Evolutionary conservation across 1,140 invertebrate genomes (phyloP).

Genomic region (Camponotus vicinus): DNA sequence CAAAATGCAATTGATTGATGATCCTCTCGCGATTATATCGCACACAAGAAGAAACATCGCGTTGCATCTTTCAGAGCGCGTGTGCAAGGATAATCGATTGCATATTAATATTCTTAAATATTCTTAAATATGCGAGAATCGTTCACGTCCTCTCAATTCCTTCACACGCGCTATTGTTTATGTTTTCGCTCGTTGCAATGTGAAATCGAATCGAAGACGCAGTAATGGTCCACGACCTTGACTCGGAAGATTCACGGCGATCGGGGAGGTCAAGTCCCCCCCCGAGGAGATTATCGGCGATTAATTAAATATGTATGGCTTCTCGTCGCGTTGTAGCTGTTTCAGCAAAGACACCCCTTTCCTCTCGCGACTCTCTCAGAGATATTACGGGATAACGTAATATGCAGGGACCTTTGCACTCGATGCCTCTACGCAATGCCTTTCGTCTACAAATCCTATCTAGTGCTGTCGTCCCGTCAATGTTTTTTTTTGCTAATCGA

Average conservation of each 20-base stretch:
- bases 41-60: not conserved
- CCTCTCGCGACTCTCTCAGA: not conserved
- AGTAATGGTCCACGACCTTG: conserved; percentile 57
- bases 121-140: not conserved
- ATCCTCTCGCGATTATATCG: not conserved
- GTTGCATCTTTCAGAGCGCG: not conserved
- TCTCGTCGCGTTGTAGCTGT: conserved; percentile 7
- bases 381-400: not conserved
- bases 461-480: not conserved
- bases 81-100: not conserved
- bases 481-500: not conserved
- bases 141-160: not conserved
- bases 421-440: not conserved
- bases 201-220: conserved; percentile 37
- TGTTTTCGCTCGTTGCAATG: not conserved
- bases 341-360: conserved; percentile 16
- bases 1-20: not conserved
- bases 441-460: not conserved
- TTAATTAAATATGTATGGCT: conserved; percentile 57
- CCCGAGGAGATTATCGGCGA: conserved; percentile 50
- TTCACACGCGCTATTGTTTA: not conserved
- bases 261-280: not conserved
- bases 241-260: conserved; percentile 35
- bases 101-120: not conserved
- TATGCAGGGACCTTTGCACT: not conserved